Conservation (phyloP, 2,797 vertebrate species). For the Gymnodraco acuticeps region DNA sequence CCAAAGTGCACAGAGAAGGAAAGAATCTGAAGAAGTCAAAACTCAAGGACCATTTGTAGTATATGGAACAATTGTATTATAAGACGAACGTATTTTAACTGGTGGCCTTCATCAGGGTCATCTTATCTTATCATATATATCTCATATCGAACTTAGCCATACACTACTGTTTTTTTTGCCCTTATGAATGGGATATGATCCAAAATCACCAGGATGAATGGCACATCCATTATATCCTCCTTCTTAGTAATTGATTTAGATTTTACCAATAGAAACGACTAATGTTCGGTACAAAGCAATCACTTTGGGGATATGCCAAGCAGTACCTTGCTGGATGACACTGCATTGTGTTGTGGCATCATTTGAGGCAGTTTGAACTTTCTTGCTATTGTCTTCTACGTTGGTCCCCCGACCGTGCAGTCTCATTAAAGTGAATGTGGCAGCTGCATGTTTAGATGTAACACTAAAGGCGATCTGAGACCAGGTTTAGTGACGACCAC, state of each 20-base stretch:
- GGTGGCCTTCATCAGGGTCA: no score
- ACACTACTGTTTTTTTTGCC: background rate
- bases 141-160: background rate
- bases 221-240: constrained; percentile 12
- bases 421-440: background rate
- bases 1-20: no score
- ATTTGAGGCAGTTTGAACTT: background rate
- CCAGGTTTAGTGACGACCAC: background rate
- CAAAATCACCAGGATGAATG: constrained; percentile 30
- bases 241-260: constrained; percentile 1
- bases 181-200: constrained; percentile 39
- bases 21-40: no score
- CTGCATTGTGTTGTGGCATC: constrained; percentile 1
- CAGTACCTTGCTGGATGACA: background rate
- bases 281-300: constrained; percentile 8
- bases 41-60: no score
- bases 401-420: background rate
- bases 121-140: no score
- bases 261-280: constrained; percentile 17
- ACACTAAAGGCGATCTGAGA: background rate
- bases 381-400: background rate
- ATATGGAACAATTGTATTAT: no score
- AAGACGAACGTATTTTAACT: no score
- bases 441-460: constrained; percentile 2
- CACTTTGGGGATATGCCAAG: background rate